These are phyloP conservation scores for Toxostoma redivivum DNA, from an alignment of 2,113 vertebrate genomes.

Conservation along the genomic window DNA sequence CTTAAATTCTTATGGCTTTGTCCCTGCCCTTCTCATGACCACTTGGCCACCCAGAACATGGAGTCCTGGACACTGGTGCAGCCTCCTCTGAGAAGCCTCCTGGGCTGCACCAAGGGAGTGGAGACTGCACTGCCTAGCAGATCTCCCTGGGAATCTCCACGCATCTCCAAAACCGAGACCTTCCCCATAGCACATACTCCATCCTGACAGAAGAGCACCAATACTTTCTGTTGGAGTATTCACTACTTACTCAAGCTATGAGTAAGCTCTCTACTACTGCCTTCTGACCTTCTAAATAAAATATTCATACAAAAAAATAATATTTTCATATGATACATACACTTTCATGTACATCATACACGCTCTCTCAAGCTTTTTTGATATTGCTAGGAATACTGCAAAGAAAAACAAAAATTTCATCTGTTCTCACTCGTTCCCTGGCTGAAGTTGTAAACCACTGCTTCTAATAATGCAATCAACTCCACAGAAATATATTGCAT, in stretches of 20 bases:
- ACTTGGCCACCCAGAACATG: background rate
- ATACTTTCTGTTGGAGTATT: background rate
- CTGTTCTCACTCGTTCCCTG: background rate
- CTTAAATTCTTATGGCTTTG: background rate
- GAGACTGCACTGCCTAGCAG: background rate
- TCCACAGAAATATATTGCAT: constrained; percentile 23
- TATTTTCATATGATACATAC: background rate
- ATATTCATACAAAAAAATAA: background rate
- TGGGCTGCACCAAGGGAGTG: background rate
- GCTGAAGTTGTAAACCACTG: constrained; percentile 23
- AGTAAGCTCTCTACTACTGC: background rate
- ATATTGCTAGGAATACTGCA: background rate
- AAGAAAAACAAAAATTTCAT: constrained; percentile 18
- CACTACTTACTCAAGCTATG: background rate
- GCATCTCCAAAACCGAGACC: background rate
- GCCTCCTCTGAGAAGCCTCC: background rate
- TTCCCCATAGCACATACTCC: background rate
- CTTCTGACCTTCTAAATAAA: background rate
- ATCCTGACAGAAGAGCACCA: background rate
- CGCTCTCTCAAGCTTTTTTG: background rate
- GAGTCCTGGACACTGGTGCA: background rate
- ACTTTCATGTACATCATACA: background rate
- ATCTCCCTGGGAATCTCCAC: background rate
- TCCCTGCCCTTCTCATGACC: background rate
- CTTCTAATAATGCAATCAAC: constrained; percentile 36